These are phyloP conservation scores for Drosophila kikkawai DNA, from an alignment of 1,140 invertebrate species.

Conservation along the genomic window DNA sequence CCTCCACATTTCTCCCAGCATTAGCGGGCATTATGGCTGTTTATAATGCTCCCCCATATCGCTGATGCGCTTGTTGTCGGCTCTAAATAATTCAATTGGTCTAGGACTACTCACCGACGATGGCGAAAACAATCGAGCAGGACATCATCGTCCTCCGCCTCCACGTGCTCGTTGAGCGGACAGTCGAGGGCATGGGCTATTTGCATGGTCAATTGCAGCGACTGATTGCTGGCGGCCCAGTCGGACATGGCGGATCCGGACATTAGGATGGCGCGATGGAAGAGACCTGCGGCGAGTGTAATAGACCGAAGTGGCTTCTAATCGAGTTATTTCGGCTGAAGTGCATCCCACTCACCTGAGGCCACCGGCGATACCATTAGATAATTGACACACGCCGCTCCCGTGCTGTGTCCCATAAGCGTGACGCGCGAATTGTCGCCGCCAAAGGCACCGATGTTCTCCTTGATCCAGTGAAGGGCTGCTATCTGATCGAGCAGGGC, in stretches of 20 bases:
- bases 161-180: slow-evolving; percentile 84
- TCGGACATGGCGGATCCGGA: slow-evolving; percentile 96
- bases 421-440: slow-evolving; percentile 95
- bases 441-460: slow-evolving; percentile 93
- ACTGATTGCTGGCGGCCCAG: slow-evolving; percentile 94
- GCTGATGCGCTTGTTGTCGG: background rate
- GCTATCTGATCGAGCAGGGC: slow-evolving; percentile 95
- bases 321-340: slow-evolving; percentile 35
- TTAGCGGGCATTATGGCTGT: slow-evolving; percentile 49
- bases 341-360: slow-evolving; percentile 85
- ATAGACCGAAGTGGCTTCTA: slow-evolving; percentile 8
- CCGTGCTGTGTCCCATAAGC: slow-evolving; percentile 96
- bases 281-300: slow-evolving; percentile 88
- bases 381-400: slow-evolving; percentile 96
- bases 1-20: background rate
- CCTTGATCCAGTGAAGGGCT: slow-evolving; percentile 94
- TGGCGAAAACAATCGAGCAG: slow-evolving; percentile 88
- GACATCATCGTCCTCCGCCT: slow-evolving; percentile 87
- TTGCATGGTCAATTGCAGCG: slow-evolving; percentile 91
- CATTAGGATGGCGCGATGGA: slow-evolving; percentile 97
- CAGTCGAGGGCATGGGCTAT: slow-evolving; percentile 93
- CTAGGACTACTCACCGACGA: slow-evolving; percentile 81
- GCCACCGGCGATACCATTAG: slow-evolving; percentile 94
- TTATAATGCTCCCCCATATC: slow-evolving; percentile 40
- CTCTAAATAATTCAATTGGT: slow-evolving; percentile 74